Percentiles rank a stretch among this genome's conserved stretches.
Conservation (phyloP, 2,113 vertebrate genomes). For the Tragelaphus strepsiceros region DNA sequence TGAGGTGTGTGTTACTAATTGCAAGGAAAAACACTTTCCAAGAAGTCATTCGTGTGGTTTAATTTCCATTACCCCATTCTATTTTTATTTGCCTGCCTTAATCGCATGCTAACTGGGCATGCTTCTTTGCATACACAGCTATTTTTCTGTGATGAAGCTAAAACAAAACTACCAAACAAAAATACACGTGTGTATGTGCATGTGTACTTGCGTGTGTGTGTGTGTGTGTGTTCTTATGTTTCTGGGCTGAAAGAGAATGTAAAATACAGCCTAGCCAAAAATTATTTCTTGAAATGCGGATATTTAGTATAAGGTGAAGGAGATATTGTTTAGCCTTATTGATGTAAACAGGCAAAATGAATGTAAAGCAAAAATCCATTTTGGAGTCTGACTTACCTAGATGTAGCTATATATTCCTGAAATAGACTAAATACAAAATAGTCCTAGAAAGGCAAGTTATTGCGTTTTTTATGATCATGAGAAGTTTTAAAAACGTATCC, state of each 20-base stretch:
- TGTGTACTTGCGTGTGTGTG: fast-evolving
- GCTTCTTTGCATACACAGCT: background rate
- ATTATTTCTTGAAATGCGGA: background rate
- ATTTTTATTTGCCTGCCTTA: background rate
- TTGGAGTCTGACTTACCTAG: background rate
- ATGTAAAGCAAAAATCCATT: background rate
- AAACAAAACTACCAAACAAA: background rate
- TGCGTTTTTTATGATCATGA: background rate
- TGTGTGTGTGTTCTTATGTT: background rate
- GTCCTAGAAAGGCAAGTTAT: background rate
- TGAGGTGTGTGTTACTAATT: background rate
- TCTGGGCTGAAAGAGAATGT: background rate
- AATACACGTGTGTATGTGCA: too few relatives aligned
- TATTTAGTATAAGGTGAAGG: background rate
- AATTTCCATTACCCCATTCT: background rate
- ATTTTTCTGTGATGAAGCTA: background rate
- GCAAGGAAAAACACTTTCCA: background rate
- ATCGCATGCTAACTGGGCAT: background rate
- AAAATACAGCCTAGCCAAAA: background rate
- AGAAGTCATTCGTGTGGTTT: background rate
- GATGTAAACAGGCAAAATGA: background rate
- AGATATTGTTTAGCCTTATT: background rate
- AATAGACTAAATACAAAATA: background rate
- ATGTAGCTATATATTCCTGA: background rate
- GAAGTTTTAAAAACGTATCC: background rate